Evolutionary conservation across 2,113 vertebrate genomes (phyloP), one percentile per base, ranked within the genome.

Genomic region (Todiramphus saurophagus): DNA sequence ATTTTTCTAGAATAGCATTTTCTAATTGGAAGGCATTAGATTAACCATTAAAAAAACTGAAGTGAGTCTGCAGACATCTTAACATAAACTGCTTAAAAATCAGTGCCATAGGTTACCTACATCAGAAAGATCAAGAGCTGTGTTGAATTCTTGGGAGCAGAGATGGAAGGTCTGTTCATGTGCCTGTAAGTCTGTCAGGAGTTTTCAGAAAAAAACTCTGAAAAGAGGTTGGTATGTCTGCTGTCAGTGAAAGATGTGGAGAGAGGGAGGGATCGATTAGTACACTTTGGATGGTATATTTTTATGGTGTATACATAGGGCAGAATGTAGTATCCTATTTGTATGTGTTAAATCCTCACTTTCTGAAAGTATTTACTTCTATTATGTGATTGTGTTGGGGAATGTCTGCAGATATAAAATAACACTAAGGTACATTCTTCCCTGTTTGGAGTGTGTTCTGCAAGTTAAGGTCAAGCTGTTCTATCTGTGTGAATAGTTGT

Each of bases 401-500:
- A 89, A 69, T 21, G 21, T 50, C n/a, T 84, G 35, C 37, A 62
- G 0, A 1, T 74, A 64, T 13, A 83, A 69, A 89, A 44, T 27
- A 80, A 23, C 27, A 12, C 13, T 50, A n/a, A 85, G 62, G 37
- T 76, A 69, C 76, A 85, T 86, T 76, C 17, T 73, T 80, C 30
- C 80, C 46, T 85, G 84, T 94, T 94, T 90, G 56, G 63, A 91
- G 68, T 55, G 92, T 33, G 43, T 72, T 59, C 81, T 73, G 33
- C 41, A 91, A 92, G 85, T 92, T 63, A 92, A 53, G 51, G 51
- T 74, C 58, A 81, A 63, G 13, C 19, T 90, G 25, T 76, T 95
- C 79, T 75, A 48, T 80, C 41, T 77, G 30, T 13, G 63, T 85
- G 62, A 95, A 83, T 87, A 87, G 83, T 96, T 92, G 70, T 90